Evolutionary conservation across 2,113 vertebrate genomes (phyloP), one percentile per base, ranked within the genome.

Genomic region (Copsychus sechellarum): DNA sequence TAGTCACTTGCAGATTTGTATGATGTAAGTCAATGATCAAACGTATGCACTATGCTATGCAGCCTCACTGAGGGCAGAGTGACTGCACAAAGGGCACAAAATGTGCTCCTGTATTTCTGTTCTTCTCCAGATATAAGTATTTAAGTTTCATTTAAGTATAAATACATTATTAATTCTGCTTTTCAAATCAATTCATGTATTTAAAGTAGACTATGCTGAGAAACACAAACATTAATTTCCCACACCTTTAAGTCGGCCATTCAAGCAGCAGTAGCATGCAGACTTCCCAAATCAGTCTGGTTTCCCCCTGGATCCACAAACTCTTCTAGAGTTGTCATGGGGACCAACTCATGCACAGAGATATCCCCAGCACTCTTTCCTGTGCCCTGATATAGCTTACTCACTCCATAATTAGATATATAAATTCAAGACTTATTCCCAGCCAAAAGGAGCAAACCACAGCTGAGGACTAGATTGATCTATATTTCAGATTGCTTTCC

Each of bases 11-110:
- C 6, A 48, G 36, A 40, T 73, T 26, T 53, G 14, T n/a, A n/a
- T 17, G 34, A 47, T 22, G 20, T 47, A 22, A 47, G 45, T 47
- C 20, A 47, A 23, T 33, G 29, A 69, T 48, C 29, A 71, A 48
- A 73, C 8, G 38, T 5, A 15, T 6, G 14, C 18, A 24, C 11
- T 38, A 6, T 0, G 4, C 33, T 19, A 8, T 17, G 12, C 31
- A 70, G n/a, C 17, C 38, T 76, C 53, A 36, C 26, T 42, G 40
- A 62, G 22, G 25, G 47, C 45, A 92, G n/a, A 64, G 28, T 11
- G 40, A 22, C 51, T 58, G 29, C 17, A 4, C 8, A 42, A 71
- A 51, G 5, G 8, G 28, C 2, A 48, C 22, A 82, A 38, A 90
- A 42, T 21, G 25, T 72, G 15, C 31, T 61, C 1, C 1, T 19